Percentiles rank a stretch among this genome's conserved stretches.
Conservation (phyloP, 2,797 vertebrate genomes). For the Micromesistius poutassou region DNA sequence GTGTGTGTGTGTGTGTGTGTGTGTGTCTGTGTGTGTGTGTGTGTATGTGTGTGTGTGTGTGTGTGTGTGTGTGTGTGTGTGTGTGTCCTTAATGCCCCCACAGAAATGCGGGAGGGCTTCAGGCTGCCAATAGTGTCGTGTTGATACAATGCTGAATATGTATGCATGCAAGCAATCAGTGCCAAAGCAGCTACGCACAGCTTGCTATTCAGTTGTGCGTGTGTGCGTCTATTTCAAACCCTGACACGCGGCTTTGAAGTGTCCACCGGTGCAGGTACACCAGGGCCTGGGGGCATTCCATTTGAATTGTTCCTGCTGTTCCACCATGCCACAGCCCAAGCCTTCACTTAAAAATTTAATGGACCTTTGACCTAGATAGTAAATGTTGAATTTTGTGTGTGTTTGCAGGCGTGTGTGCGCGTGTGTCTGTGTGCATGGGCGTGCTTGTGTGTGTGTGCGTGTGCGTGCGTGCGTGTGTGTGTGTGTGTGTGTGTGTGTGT, state of each 20-base stretch:
- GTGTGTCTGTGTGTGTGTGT: too few species aligned
- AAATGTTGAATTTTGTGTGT: neutral
- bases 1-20: too few species aligned
- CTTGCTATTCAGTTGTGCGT: neutral
- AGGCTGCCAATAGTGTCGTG: neutral
- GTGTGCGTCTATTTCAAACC: slow-evolving; percentile 18
- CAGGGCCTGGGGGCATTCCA: slow-evolving; percentile 39
- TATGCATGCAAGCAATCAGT: neutral
- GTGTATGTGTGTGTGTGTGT: neutral
- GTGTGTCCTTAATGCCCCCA: neutral
- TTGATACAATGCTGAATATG: slow-evolving; percentile 2
- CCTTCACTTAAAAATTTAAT: slow-evolving; percentile 76
- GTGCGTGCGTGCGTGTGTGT: slow-evolving; percentile 4
- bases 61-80: neutral
- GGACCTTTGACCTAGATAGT: slow-evolving; percentile 74
- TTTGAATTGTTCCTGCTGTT: slow-evolving; percentile 60
- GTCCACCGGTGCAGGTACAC: slow-evolving; percentile 38
- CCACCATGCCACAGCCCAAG: slow-evolving; percentile 58
- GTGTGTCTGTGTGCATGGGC: too few species aligned
- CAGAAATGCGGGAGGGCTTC: neutral
- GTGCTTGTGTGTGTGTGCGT: slow-evolving; percentile 28
- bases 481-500: neutral
- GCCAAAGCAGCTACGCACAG: neutral
- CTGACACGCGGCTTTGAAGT: slow-evolving; percentile 43
- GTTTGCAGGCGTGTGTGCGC: slow-evolving; percentile 17